These are phyloP conservation scores for Eristalis pertinax DNA, from an alignment of 2,888 invertebrate species.

Conservation along the genomic window DNA sequence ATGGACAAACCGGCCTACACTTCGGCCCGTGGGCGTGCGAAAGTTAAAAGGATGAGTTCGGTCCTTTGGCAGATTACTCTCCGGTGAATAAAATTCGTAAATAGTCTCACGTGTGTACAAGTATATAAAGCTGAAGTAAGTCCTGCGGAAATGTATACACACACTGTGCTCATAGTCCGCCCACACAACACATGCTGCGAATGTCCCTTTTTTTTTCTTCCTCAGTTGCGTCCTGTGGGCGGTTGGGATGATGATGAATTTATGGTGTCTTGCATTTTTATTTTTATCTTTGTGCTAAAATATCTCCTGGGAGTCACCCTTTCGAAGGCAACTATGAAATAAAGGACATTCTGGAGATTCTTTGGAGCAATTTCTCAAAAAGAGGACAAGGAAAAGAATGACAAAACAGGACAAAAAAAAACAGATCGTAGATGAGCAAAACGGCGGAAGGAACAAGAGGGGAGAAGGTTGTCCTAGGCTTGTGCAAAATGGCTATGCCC, in stretches of 20 bases:
- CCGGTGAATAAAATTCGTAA: slow-evolving; percentile 40
- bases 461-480: not conserved
- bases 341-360: slow-evolving; percentile 11
- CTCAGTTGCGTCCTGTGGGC: not conserved
- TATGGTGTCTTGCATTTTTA: slow-evolving; percentile 47
- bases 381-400: not conserved
- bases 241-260: slow-evolving; percentile 40
- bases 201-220: slow-evolving; percentile 12
- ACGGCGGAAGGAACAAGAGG: not conserved
- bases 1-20: slow-evolving; percentile 1
- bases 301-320: slow-evolving; percentile 53
- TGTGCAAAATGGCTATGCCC: not conserved
- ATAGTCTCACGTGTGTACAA: slow-evolving; percentile 25
- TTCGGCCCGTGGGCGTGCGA: not conserved
- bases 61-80: slow-evolving; percentile 25
- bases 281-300: slow-evolving; percentile 40
- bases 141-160: not conserved
- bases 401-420: not conserved
- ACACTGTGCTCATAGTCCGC: not conserved
- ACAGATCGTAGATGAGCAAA: not conserved
- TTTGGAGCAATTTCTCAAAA: not conserved
- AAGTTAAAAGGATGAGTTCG: not conserved
- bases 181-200: not conserved
- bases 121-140: not conserved
- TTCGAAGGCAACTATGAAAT: slow-evolving; percentile 24